Evolutionary conservation across 2,797 vertebrate genomes (phyloP).

Genomic region (Semotilus atromaculatus): DNA sequence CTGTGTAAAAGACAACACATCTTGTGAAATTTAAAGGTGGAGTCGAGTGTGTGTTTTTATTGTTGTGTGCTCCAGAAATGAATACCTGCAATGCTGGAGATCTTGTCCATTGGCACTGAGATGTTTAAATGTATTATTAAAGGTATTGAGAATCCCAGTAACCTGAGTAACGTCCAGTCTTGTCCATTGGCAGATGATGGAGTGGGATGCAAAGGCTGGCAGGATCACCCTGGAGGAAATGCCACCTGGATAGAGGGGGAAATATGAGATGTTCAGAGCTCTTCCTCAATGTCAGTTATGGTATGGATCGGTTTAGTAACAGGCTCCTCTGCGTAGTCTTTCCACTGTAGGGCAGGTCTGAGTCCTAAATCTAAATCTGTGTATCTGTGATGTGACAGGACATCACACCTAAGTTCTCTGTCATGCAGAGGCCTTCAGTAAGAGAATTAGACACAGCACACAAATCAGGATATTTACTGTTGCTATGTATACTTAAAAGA

Average conservation of each 20-base stretch:
- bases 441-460: slow-evolving; percentile 84
- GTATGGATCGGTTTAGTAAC: slow-evolving; percentile 89
- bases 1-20: slow-evolving; percentile 53
- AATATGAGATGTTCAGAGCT: slow-evolving; percentile 76
- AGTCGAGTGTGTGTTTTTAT: slow-evolving; percentile 43
- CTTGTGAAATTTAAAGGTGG: slow-evolving; percentile 61
- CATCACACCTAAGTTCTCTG: slow-evolving; percentile 80
- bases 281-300: slow-evolving; percentile 72
- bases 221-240: slow-evolving; percentile 61
- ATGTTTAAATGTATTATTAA: background rate
- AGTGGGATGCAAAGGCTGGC: background rate
- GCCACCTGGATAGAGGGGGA: slow-evolving; percentile 75
- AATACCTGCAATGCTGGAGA: slow-evolving; percentile 35
- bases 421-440: slow-evolving; percentile 78
- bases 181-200: slow-evolving; percentile 61
- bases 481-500: slow-evolving; percentile 73
- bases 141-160: slow-evolving; percentile 19
- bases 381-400: slow-evolving; percentile 75
- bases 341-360: slow-evolving; percentile 73
- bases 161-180: slow-evolving; percentile 66
- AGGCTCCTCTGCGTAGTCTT: slow-evolving; percentile 77
- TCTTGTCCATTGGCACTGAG: background rate
- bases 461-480: slow-evolving; percentile 80
- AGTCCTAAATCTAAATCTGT: slow-evolving; percentile 76
- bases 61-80: background rate